These are phyloP conservation scores for Chironomus tentans DNA, from an alignment of 2,888 invertebrate genomes.

Conservation along the genomic window DNA sequence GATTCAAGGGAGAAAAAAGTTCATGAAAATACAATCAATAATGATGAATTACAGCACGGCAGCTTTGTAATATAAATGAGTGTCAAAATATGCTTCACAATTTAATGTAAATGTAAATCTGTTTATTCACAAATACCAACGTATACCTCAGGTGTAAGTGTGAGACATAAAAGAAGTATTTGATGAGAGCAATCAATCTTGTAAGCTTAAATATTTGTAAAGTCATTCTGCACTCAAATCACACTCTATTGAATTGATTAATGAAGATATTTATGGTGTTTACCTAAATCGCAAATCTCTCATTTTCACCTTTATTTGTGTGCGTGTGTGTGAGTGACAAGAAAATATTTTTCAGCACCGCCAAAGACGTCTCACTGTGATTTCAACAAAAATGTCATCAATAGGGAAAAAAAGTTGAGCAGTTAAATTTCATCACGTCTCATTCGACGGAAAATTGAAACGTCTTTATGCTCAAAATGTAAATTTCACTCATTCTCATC, in stretches of 20 bases:
- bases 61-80: background rate
- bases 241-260: conserved; percentile 10
- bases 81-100: background rate
- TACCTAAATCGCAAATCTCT: background rate
- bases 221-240: conserved; percentile 12
- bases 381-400: background rate
- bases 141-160: background rate
- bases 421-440: background rate
- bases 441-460: background rate
- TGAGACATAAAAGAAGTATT: background rate
- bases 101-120: background rate
- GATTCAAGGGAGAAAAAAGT: background rate
- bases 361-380: background rate
- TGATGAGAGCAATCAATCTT: conserved; percentile 12
- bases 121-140: background rate
- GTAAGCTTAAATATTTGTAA: conserved; percentile 6
- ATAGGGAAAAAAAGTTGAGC: background rate
- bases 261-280: conserved; percentile 4
- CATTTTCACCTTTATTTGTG: background rate
- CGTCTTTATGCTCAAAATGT: background rate
- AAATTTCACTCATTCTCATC: background rate
- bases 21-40: conserved; percentile 13
- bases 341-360: background rate
- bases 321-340: background rate
- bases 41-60: conserved; percentile 2